phyloP scores from a whole-genome alignment of 1,140 invertebrate genomes.

The Rhyzopertha dominica region DNA sequence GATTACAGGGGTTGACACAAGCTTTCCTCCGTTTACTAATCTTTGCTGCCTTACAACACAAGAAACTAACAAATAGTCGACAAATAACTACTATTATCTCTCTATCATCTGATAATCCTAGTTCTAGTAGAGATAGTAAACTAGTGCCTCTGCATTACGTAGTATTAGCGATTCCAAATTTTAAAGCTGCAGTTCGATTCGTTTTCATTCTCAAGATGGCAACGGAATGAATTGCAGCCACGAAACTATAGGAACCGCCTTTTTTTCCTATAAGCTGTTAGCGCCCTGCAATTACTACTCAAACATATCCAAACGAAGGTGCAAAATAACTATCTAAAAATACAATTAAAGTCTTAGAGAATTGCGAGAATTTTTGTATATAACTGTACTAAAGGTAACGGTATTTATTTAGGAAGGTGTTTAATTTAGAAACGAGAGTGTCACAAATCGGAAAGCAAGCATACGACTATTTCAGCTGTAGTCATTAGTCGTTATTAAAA shows the following conservation, averaged over 20 bases:
- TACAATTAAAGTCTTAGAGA: too few relatives aligned
- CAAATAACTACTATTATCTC: slow-evolving; percentile 38
- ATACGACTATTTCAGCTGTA: too few relatives aligned
- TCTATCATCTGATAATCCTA: slow-evolving; percentile 31
- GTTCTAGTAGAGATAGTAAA: slow-evolving; percentile 33
- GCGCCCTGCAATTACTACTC: slow-evolving; percentile 32
- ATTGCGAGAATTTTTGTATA: too few relatives aligned
- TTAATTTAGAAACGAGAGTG: too few relatives aligned
- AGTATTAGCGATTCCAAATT: slow-evolving; percentile 34
- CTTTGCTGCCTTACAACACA: slow-evolving; percentile 41
- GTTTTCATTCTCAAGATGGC: too few relatives aligned
- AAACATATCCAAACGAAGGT: slow-evolving; percentile 42
- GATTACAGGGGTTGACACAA: too few relatives aligned
- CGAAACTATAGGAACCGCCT: slow-evolving; percentile 13
- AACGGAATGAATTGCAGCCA: too few relatives aligned
- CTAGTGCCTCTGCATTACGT: slow-evolving; percentile 42
- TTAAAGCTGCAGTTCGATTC: slow-evolving; percentile 12
- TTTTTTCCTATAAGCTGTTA: slow-evolving; percentile 27
- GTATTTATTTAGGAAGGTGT: too few relatives aligned
- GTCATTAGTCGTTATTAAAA: too few relatives aligned
- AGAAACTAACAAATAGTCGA: slow-evolving; percentile 34
- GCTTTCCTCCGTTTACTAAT: slow-evolving; percentile 33
- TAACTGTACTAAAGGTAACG: too few relatives aligned
- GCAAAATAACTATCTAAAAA: slow-evolving; percentile 32
- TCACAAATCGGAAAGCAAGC: too few relatives aligned